Percentiles rank a stretch among this genome's conserved stretches.
These are phyloP conservation scores for Anthonomus grandis DNA, from an alignment of 1,140 invertebrate genomes.

Conservation along the genomic window DNA sequence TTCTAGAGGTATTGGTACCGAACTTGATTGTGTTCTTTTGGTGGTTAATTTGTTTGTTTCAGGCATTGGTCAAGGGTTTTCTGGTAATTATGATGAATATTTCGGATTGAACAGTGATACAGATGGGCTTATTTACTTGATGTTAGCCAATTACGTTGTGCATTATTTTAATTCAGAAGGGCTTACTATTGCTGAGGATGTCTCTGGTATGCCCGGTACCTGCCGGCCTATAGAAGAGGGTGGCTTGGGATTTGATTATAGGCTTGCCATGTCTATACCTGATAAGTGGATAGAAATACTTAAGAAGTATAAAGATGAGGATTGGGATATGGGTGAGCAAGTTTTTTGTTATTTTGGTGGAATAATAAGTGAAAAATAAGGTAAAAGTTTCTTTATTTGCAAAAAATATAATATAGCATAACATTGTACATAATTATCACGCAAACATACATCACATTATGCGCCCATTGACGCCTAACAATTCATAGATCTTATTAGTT, in stretches of 20 bases:
- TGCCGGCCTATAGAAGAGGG: conserved; percentile 92
- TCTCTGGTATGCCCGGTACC: conserved; percentile 96
- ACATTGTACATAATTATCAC: too few relatives aligned
- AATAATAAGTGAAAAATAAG: too few relatives aligned
- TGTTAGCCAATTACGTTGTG: conserved; percentile 91
- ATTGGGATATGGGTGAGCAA: conserved; percentile 82
- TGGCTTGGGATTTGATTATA: conserved; percentile 87
- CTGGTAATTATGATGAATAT: conserved; percentile 96
- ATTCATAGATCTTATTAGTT: too few relatives aligned
- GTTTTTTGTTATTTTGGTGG: too few relatives aligned
- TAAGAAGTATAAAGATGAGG: conserved; percentile 82
- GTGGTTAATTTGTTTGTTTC: conserved; percentile 1
- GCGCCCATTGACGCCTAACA: too few relatives aligned
- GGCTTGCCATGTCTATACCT: conserved; percentile 96
- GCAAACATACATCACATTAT: too few relatives aligned
- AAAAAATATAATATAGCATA: too few relatives aligned
- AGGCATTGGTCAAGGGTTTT: conserved; percentile 70
- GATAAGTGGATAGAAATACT: conserved; percentile 98
- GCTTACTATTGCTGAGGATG: conserved; percentile 97
- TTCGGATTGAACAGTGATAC: conserved; percentile 96
- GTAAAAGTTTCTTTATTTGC: too few relatives aligned
- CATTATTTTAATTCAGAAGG: conserved; percentile 81
- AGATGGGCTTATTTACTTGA: conserved; percentile 92
- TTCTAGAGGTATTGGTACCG: conserved; percentile 65
- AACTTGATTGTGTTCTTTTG: conserved; percentile 53